Conservation (phyloP, 2,797 vertebrate genomes). For the Scolopax rusticola region DNA sequence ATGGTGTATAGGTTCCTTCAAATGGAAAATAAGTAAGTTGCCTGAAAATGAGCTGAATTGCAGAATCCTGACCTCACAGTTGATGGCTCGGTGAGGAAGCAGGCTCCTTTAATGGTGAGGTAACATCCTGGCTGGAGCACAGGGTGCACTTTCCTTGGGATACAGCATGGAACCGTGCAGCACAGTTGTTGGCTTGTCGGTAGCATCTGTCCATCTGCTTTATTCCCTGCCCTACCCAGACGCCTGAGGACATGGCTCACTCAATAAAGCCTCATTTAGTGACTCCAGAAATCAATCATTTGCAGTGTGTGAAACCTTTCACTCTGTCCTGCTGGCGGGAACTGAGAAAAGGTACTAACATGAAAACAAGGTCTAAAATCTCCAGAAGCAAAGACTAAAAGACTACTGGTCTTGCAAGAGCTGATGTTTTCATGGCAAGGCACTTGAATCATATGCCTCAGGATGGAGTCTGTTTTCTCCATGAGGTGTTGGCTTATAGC, state of each 20-base stretch:
- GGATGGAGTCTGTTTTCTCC: not conserved
- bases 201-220: not conserved
- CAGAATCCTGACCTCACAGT: not conserved
- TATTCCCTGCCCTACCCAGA: not conserved
- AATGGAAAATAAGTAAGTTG: not conserved
- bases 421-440: not conserved
- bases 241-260: constrained; percentile 36
- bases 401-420: not conserved
- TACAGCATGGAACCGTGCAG: not conserved
- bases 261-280: constrained; percentile 40
- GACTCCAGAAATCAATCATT: constrained; percentile 47
- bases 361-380: constrained; percentile 51
- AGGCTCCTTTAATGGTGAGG: not conserved
- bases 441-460: not conserved
- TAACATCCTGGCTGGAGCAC: not conserved
- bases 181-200: constrained; percentile 16
- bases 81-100: not conserved
- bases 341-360: not conserved
- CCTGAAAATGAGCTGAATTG: not conserved
- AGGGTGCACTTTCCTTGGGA: not conserved
- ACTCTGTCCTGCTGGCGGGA: not conserved
- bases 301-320: constrained; percentile 41
- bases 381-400: not conserved
- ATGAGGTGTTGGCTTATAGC: not conserved
- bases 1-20: constrained; percentile 2